Conservation (phyloP, 2,888 invertebrate genomes). For the Cosmia pyralina region DNA sequence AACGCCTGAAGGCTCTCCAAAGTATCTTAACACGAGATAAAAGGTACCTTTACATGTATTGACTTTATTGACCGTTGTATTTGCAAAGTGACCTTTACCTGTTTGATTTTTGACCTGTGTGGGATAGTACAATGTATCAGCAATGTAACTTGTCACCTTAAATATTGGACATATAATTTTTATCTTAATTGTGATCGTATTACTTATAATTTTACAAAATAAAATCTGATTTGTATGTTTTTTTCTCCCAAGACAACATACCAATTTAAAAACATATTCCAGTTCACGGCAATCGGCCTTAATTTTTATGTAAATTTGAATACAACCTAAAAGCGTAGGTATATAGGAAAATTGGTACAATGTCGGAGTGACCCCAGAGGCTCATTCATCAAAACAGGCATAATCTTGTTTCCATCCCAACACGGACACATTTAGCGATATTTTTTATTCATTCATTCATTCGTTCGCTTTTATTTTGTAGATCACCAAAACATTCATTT, state of each 20-base stretch:
- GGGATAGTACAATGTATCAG: not conserved
- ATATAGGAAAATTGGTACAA: conserved; percentile 66
- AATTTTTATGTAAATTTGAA: conserved; percentile 65
- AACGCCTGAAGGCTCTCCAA: not conserved
- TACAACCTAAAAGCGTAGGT: conserved; percentile 60
- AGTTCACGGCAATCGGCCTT: conserved; percentile 37
- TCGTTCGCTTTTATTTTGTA: conserved; percentile 63
- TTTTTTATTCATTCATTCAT: conserved; percentile 74
- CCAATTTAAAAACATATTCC: conserved; percentile 34
- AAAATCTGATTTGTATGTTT: not conserved
- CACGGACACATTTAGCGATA: conserved; percentile 77
- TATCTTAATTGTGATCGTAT: not conserved
- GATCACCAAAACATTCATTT: conserved; percentile 60
- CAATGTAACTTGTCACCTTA: not conserved
- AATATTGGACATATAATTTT: not conserved
- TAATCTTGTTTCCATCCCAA: conserved; percentile 80
- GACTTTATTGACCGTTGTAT: not conserved
- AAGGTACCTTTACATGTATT: not conserved
- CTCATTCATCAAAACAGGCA: conserved; percentile 81
- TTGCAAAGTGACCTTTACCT: not conserved
- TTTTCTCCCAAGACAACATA: not conserved
- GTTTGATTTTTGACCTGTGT: not conserved
- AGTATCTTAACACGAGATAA: not conserved
- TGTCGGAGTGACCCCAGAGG: conserved; percentile 73
- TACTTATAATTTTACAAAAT: not conserved